Evolutionary conservation across 92 coral and sea anemone genomes (phyloP).

Genomic region (Heteractis magnifica): DNA sequence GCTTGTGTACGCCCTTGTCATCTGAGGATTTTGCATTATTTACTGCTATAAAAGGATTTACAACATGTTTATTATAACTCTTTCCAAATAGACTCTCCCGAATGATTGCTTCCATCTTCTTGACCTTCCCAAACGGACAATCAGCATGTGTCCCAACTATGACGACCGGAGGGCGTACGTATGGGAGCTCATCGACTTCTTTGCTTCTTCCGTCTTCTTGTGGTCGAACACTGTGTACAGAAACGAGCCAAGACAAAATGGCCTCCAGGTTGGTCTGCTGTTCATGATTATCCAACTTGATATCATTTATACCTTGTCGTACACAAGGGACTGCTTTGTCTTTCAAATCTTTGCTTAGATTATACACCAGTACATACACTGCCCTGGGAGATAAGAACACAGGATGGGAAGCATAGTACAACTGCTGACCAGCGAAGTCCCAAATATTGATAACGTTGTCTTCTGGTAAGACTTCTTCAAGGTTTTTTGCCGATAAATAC

Average conservation of each 20-base stretch:
- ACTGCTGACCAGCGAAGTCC: too few species aligned
- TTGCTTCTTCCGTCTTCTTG: too few species aligned
- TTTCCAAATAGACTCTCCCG: background rate
- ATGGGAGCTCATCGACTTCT: background rate
- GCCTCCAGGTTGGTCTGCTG: background rate
- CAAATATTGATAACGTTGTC: background rate
- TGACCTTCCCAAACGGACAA: background rate
- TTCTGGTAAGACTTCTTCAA: background rate
- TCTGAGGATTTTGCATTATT: slow-evolving; percentile 7
- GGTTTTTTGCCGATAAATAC: background rate
- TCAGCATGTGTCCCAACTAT: background rate
- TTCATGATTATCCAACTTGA: slow-evolving; percentile 13
- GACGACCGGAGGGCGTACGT: slow-evolving; percentile 21
- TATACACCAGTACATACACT: slow-evolving; percentile 21
- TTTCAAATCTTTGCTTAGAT: background rate
- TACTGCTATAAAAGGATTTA: slow-evolving; percentile 12
- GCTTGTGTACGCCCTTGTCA: slow-evolving; percentile 20
- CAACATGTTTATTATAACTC: background rate
- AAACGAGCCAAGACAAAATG: too few species aligned
- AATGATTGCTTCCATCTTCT: slow-evolving; percentile 10
- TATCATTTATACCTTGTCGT: too few species aligned
- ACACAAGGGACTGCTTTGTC: too few species aligned
- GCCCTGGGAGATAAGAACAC: slow-evolving; percentile 33
- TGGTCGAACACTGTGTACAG: too few species aligned
- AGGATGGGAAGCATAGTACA: too few species aligned